Conservation (phyloP, 92 coral and sea anemone genomes). For the Galaxea fascicularis region DNA sequence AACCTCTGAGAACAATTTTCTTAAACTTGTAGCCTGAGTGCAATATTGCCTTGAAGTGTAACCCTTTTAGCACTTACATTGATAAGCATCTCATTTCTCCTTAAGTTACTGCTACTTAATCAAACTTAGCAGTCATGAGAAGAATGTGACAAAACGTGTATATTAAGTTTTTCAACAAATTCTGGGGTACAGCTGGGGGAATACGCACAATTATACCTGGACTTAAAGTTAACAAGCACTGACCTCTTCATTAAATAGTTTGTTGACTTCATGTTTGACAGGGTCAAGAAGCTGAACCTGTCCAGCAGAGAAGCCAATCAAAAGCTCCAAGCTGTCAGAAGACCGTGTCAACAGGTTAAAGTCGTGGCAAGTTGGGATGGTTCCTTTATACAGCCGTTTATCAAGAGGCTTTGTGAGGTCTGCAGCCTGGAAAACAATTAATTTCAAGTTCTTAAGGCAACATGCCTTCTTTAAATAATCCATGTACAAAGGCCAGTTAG, state of each 20-base stretch:
- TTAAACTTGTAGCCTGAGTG: too few relatives aligned
- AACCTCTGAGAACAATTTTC: neutral
- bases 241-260: conserved; percentile 98
- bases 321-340: conserved; percentile 87
- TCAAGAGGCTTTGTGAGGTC: conserved; percentile 97
- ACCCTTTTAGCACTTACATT: too few relatives aligned
- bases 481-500: too few relatives aligned
- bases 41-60: too few relatives aligned
- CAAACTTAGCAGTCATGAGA: too few relatives aligned
- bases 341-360: conserved; percentile 95
- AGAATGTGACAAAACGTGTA: neutral
- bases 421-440: conserved; percentile 79
- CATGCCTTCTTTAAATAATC: too few relatives aligned
- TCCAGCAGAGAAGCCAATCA: conserved; percentile 98
- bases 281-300: conserved; percentile 99
- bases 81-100: too few relatives aligned
- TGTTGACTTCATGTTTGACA: conserved; percentile 93
- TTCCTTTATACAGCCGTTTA: conserved; percentile 96
- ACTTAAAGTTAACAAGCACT: neutral
- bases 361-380: conserved; percentile 98
- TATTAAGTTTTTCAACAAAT: neutral
- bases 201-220: too few relatives aligned
- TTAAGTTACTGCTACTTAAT: too few relatives aligned
- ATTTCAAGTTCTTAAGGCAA: neutral
- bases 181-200: too few relatives aligned